These are phyloP conservation scores for Podiceps cristatus DNA, from an alignment of 2,113 vertebrate species.

Conservation along the genomic window DNA sequence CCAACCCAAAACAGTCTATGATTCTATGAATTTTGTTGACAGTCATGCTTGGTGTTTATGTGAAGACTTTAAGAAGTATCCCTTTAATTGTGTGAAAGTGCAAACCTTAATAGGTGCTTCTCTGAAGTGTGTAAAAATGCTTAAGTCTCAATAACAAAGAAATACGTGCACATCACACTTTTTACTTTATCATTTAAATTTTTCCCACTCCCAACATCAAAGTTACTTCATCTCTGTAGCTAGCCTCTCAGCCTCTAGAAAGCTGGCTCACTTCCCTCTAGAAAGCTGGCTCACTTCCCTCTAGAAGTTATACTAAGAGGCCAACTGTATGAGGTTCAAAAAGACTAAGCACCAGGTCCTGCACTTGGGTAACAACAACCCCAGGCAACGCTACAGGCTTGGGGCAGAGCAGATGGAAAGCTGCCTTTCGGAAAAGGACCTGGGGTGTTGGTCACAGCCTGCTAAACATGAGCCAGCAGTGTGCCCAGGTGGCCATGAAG, in stretches of 20 bases:
- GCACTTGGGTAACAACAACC: too few relatives aligned
- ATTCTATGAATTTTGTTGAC: neutral
- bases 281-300: neutral
- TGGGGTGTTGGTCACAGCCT: too few relatives aligned
- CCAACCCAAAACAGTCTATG: too few relatives aligned
- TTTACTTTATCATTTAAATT: neutral
- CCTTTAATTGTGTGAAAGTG: neutral
- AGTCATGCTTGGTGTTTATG: neutral
- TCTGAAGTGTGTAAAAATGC: neutral
- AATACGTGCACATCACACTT: too few relatives aligned
- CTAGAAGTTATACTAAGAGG: neutral
- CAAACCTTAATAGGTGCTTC: neutral
- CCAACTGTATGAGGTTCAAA: too few relatives aligned
- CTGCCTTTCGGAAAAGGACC: too few relatives aligned
- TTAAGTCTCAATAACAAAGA: neutral
- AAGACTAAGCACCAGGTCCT: too few relatives aligned
- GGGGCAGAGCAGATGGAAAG: too few relatives aligned
- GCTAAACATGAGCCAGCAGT: too few relatives aligned
- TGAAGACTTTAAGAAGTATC: neutral
- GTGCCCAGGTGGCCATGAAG: too few relatives aligned
- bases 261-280: neutral
- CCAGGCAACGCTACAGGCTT: too few relatives aligned
- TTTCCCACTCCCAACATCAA: neutral
- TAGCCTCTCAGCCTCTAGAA: neutral
- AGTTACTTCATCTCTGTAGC: neutral